These are phyloP conservation scores for Lates calcarifer DNA, from an alignment of 2,113 vertebrate species.

Conservation along the genomic window DNA sequence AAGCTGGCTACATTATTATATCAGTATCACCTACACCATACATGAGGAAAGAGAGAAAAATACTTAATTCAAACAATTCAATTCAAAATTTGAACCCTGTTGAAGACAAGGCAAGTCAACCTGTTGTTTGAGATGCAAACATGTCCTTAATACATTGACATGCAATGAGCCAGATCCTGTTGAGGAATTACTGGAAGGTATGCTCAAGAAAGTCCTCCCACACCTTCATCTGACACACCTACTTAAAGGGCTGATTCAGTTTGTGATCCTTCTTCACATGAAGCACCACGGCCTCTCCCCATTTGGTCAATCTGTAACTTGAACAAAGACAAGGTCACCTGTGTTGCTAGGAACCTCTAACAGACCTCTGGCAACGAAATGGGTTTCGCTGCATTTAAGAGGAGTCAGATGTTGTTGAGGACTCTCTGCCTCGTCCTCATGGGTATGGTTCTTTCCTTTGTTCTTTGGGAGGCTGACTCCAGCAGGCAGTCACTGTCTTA, in stretches of 20 bases:
- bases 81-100: too few relatives aligned
- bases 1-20: background rate
- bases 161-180: too few relatives aligned
- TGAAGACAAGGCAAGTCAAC: background rate
- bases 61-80: background rate
- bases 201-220: background rate
- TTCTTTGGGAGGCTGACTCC: constrained; percentile 33
- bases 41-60: too few relatives aligned
- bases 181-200: background rate
- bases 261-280: background rate
- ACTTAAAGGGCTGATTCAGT: background rate
- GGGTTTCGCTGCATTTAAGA: rapidly evolving
- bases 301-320: background rate
- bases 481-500: background rate
- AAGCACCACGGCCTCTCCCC: background rate
- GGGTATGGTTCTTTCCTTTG: background rate
- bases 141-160: background rate
- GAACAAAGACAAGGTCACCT: background rate
- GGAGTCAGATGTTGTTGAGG: rapidly evolving
- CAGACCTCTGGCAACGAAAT: background rate
- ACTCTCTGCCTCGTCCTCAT: background rate
- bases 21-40: too few relatives aligned
- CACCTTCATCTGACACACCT: background rate
- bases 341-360: background rate
- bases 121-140: background rate